Base-by-base conservation (phyloP, 1,140 invertebrate genomes). In the Coenobita brevimanus region DNA sequence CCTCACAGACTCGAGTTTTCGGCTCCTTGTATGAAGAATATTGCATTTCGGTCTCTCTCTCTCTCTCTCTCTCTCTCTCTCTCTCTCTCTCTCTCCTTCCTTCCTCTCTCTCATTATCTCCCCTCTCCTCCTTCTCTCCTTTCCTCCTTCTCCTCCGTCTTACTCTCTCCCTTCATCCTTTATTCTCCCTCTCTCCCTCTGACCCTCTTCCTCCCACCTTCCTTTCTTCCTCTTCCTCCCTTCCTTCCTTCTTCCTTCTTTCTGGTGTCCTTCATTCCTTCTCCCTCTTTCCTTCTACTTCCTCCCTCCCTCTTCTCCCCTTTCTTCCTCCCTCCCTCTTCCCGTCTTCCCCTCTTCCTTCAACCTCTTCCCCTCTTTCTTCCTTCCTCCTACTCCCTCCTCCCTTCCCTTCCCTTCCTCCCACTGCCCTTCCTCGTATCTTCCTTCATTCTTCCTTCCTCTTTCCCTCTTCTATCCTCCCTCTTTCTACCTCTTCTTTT, bases 111-210 rank as follows among this genome's bases (percentile, higher is more conserved):
- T 17, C 30, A 6, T 1, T 1, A 15, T 17, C n/a, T 4, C 1
- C 30, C n/a, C 30, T 75, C 30, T 75, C 13, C 1, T 17, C 1
- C 30, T 36, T 17, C n/a, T 38, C n/a, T 4, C n/a, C 2, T 36
- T 17, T 36, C 1, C 15, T 27, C 8, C 41, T 79, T 27, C 43
- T 41, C 50, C 41, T 33, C 13, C 36, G 15, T 80, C 50, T 62
- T 33, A 0, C 30, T 60, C n/a, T 62, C 30, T 27, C 54, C 36
- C n/a, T 60, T 30, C 21, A 21, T 78, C 75, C 54, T 27, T 46
- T 27, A n/a, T 27, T 78, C 38, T 78, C 38, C 30, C 38, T 78
- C 38, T 78, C 75, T 78, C 38, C 30, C 30, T 80, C 46, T 60
- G 13, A 57, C n/a, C 60, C 50, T 80, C 30, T 60, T 57, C 33